These are phyloP conservation scores for Sminthopsis crassicaudata DNA, from an alignment of 2,113 vertebrate genomes.

Conservation along the genomic window DNA sequence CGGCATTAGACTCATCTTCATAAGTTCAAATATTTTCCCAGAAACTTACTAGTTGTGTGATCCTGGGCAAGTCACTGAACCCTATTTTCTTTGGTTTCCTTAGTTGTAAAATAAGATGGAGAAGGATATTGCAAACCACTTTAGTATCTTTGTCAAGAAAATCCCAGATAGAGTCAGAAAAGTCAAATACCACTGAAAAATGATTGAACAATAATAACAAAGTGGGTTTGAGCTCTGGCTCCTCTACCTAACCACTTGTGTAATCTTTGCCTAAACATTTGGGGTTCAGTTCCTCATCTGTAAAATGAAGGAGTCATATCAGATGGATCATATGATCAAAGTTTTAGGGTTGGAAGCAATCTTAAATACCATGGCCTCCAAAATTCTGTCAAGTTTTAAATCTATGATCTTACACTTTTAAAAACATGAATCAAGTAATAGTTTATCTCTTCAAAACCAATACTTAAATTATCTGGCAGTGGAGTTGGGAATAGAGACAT, in stretches of 20 bases:
- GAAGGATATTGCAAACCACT: neutral
- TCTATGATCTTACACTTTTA: neutral
- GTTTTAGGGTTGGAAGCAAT: neutral
- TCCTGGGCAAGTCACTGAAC: neutral
- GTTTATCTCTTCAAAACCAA: constrained; percentile 40
- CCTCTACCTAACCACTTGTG: neutral
- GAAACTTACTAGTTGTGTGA: neutral
- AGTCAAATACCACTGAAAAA: neutral
- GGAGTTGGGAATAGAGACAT: neutral
- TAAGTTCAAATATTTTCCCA: neutral
- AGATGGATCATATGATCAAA: neutral
- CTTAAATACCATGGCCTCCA: neutral
- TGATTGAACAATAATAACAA: neutral
- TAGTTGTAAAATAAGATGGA: neutral
- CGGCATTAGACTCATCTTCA: neutral
- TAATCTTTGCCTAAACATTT: neutral
- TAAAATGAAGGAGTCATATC: neutral
- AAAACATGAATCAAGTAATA: neutral
- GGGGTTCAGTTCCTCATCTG: neutral
- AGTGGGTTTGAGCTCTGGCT: neutral
- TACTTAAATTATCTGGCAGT: constrained; percentile 28
- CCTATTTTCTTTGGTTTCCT: neutral
- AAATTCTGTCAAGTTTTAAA: neutral
- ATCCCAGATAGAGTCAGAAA: neutral
- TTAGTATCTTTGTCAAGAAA: neutral